Percentiles rank a stretch among this genome's conserved stretches.
phyloP scores from a whole-genome alignment of 23 tunicate genomes.

The Trididemnum nubilum region DNA sequence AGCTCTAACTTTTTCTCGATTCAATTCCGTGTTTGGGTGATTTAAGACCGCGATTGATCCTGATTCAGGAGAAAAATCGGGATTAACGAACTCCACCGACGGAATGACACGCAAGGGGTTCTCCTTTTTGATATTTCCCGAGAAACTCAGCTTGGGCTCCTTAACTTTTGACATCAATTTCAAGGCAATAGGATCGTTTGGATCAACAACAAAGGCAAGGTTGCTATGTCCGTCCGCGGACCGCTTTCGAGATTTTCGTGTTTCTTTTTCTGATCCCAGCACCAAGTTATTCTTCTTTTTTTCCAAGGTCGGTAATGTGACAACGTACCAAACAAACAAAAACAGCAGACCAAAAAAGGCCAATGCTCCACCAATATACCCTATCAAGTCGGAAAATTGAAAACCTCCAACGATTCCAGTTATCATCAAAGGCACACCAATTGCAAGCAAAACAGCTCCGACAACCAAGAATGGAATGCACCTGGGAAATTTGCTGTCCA shows the following conservation, averaged over 20 bases:
- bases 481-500: conserved; percentile 44
- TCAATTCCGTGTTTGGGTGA: too few relatives aligned
- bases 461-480: conserved; percentile 58
- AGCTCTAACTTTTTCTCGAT: too few relatives aligned
- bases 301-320: conserved; percentile 57
- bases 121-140: too few relatives aligned
- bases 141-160: too few relatives aligned
- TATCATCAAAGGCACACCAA: conserved; percentile 78
- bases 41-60: too few relatives aligned
- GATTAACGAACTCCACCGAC: too few relatives aligned
- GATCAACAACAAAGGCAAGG: background rate
- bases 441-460: conserved; percentile 50
- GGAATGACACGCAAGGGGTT: too few relatives aligned
- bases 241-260: background rate
- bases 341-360: conserved; percentile 74
- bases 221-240: background rate
- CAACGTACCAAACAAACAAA: conserved; percentile 73
- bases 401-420: conserved; percentile 58
- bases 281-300: background rate
- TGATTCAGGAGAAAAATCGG: too few relatives aligned
- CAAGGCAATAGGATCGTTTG: too few relatives aligned
- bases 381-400: conserved; percentile 58
- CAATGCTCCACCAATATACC: conserved; percentile 65
- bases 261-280: background rate
- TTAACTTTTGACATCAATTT: too few relatives aligned